phyloP scores from a whole-genome alignment of 2,888 invertebrate species.

The Macrosiphum euphorbiae region DNA sequence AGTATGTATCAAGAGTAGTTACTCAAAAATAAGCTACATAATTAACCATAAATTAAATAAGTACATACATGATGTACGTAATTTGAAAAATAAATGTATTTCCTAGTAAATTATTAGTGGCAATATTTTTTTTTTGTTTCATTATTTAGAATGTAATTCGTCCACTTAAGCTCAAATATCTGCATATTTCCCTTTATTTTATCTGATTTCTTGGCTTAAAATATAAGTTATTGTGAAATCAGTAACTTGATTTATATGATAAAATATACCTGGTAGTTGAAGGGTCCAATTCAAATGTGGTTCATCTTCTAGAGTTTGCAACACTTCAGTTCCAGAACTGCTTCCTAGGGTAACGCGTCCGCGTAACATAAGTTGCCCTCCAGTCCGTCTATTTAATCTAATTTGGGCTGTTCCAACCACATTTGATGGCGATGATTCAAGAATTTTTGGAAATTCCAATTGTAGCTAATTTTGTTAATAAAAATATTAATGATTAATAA shows the following conservation, averaged over 20 bases:
- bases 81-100: not conserved
- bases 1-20: not conserved
- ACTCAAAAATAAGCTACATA: not conserved
- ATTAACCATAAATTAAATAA: not conserved
- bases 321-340: not conserved
- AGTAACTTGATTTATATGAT: not conserved
- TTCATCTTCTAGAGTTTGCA: not conserved
- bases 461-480: constrained; percentile 28
- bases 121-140: not conserved
- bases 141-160: too few species aligned
- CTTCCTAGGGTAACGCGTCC: constrained; percentile 11
- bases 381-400: constrained; percentile 41
- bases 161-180: not conserved
- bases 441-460: constrained; percentile 55
- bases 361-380: constrained; percentile 56
- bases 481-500: not conserved
- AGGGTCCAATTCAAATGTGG: constrained; percentile 43
- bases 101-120: not conserved
- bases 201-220: not conserved
- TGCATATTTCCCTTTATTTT: not conserved
- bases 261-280: constrained; percentile 47
- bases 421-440: constrained; percentile 31
- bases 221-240: not conserved
- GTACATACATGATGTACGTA: not conserved
- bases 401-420: constrained; percentile 52